Base-by-base conservation (phyloP, 2,113 vertebrate genomes). In the Perca flavescens region DNA sequence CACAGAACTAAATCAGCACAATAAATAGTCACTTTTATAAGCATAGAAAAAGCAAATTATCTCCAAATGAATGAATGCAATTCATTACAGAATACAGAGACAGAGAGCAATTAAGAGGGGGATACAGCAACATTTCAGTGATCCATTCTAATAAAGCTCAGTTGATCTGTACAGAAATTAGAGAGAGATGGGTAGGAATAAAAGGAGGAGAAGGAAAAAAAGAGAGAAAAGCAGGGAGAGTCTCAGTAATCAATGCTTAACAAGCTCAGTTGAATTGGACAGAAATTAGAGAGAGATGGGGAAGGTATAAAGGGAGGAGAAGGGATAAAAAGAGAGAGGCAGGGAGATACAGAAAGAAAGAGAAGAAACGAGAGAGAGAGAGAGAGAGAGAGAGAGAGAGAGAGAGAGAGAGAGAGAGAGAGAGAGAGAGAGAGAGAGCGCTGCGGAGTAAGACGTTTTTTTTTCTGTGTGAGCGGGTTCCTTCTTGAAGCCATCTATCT, bases 141-240 rank as follows among this genome's bases (percentile, higher is more conserved):
- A 43, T 43, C 40, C 40, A 43, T 60, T 82, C 58, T 19, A 72
- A 78, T 62, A 68, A 83, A 64, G 77, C 77, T 73, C 6, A 40
- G 28, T 21, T 62, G 73, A 85, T 69, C 15, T 64, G 50, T 34
- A 34, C 12, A 52, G 31, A 46, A 58, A 72, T 58, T 36, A 47
- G n/a, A 22, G 25, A 13, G 19, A 46, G 15, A 34, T 25, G 52
- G 57, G 8, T 46, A 22, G 62, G n/a, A 25, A 40, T 56, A 31
- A 31, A 6, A 12, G 19, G 58, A 15, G 61, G 50, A 64, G 34
- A 70, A 13, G 28, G 62, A 4, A 61, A 17, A 63, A 50, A 47
- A 40, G 15, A 62, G 57, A 57, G 49, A 31, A 25, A 66, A 31
- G 31, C 61, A 34, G n/a, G n/a, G 50, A 22, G 11, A 22, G 11